Evolutionary conservation across 2,113 vertebrate genomes (phyloP), one percentile per base, ranked within the genome.

Genomic region (Grantiella picta): DNA sequence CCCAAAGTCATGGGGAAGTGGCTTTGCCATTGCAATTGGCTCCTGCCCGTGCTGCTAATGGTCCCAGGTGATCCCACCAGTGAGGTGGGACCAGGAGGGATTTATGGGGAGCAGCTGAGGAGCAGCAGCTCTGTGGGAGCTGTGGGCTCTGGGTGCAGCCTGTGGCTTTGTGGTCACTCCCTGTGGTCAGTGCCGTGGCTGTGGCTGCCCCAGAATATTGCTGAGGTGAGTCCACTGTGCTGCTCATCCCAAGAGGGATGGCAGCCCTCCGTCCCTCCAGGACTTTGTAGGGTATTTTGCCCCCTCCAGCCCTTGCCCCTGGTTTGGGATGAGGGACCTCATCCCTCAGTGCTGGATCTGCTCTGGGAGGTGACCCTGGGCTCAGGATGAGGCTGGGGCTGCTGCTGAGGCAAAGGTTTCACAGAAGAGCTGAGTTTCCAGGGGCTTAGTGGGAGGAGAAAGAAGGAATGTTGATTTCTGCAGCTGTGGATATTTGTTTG

Each of bases 1-100:
- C 7, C 53, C 5, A 3, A 27, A 24, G 28, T 1, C 16, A 5
- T 2, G 0, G n/a, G 35, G 12, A 15, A 15, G 16, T 1, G 45
- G 44, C 73, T 50, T 6, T 49, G 73, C 11, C 44, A 1, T 9
- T 11, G 36, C 36, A 5, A 1, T 3, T 9, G 7, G n/a, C 44
- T 29, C 28, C 44, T 33, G 44, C 21, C 56, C 11, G 15, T 1
- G n/a, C 3, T 10, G 42, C 3, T 17, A 6, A 7, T 7, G n/a
- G 24, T 3, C 12, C 53, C 40, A 10, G 53, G 54, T 5, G 42
- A 42, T 14, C 42, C 42, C 42, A 33, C 53, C 53, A 9, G 33
- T 2, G 13, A 73, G 71, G 24, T 45, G 54, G 33, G 33, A 15
- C 54, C 20, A 2, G 14, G 8, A 1, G 19, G 42, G 42, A 1